A percentile compares a stretch with the other conserved stretches of the same genome.
These are phyloP conservation scores for Machimus atricapillus DNA, from an alignment of 2,888 invertebrate species.

Conservation along the genomic window DNA sequence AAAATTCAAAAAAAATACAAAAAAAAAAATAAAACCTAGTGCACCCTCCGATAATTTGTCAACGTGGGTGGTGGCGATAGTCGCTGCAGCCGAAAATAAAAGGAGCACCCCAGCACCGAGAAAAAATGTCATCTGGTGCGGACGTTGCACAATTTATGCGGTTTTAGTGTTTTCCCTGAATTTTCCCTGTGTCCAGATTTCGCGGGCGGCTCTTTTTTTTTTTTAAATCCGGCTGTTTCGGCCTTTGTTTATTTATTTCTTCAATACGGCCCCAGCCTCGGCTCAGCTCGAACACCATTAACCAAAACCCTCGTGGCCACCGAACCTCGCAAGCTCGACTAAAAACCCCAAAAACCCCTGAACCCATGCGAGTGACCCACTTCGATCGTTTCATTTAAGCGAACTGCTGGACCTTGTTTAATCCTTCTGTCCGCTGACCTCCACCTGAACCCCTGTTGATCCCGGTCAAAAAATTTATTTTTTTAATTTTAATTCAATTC, in stretches of 20 bases:
- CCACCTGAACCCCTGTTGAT: background rate
- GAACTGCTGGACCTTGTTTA: background rate
- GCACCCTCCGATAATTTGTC: conserved; percentile 40
- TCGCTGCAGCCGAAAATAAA: background rate
- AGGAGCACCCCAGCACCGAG: background rate
- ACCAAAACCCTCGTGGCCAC: background rate
- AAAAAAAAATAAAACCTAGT: background rate
- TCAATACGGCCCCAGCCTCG: conserved; percentile 4
- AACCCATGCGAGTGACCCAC: background rate
- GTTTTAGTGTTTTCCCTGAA: conserved; percentile 37
- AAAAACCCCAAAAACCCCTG: background rate
- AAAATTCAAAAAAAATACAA: background rate
- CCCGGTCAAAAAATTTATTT: background rate
- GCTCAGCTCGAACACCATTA: background rate
- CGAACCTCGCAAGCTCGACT: background rate
- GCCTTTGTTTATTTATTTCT: conserved; percentile 34
- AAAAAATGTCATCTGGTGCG: conserved; percentile 43
- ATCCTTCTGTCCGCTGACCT: background rate
- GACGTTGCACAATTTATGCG: conserved; percentile 44
- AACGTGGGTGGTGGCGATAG: conserved; percentile 22
- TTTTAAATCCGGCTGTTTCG: background rate
- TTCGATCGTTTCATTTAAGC: background rate
- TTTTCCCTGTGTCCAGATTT: conserved; percentile 19
- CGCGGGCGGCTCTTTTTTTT: background rate
- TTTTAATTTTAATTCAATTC: background rate